Percentiles rank a stretch among this genome's conserved stretches.
phyloP scores from a whole-genome alignment of 2,113 vertebrate genomes.

The Holacanthus passer region DNA sequence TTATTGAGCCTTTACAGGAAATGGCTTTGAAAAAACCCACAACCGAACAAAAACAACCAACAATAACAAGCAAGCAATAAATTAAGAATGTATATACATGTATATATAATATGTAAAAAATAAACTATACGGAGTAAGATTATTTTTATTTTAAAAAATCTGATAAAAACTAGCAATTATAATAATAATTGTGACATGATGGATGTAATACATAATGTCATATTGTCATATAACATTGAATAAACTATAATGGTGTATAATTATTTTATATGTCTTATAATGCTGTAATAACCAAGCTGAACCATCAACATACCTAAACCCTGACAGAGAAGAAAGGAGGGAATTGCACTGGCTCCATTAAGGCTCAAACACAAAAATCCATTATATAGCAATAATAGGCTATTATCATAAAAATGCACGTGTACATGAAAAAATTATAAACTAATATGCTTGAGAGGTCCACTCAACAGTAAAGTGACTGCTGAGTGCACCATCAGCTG shows the following conservation, averaged over 20 bases:
- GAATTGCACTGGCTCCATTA: conserved; percentile 20
- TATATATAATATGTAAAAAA: too few relatives aligned
- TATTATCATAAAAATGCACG: conserved; percentile 53
- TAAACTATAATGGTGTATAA: too few relatives aligned
- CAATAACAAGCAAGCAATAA: too few relatives aligned
- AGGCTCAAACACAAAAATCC: conserved; percentile 22
- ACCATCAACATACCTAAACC: neutral
- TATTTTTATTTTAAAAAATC: too few relatives aligned
- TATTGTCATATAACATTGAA: too few relatives aligned
- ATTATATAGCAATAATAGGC: conserved; percentile 36
- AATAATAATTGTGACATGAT: neutral
- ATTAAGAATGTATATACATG: too few relatives aligned
- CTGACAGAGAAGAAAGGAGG: neutral
- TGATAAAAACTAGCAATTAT: too few relatives aligned
- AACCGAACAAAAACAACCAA: too few relatives aligned
- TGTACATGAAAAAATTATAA: conserved; percentile 58
- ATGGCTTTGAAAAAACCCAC: too few relatives aligned
- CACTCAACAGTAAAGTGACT: conserved; percentile 37
- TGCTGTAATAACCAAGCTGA: neutral
- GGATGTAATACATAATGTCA: neutral
- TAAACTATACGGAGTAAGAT: too few relatives aligned
- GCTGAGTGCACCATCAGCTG: conserved; percentile 50
- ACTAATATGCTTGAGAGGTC: conserved; percentile 35
- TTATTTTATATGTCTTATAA: too few relatives aligned
- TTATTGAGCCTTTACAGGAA: too few relatives aligned